Percentiles rank a stretch among this genome's conserved stretches.
These are phyloP conservation scores for Archivesica marissinica DNA, from an alignment of 1,140 invertebrate genomes.

Conservation along the genomic window DNA sequence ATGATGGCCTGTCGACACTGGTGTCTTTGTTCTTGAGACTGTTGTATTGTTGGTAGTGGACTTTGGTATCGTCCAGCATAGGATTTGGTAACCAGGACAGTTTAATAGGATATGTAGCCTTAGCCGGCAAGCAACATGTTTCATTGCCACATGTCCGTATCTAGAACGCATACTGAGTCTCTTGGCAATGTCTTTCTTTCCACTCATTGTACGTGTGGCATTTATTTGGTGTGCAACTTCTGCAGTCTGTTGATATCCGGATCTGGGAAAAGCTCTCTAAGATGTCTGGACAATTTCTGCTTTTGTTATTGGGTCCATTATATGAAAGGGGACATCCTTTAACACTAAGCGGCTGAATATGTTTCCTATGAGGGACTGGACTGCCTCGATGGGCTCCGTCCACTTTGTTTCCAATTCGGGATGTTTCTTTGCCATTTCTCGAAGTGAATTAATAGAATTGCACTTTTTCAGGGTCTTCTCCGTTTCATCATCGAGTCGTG, in stretches of 20 bases:
- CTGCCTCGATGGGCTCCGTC: neutral
- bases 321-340: neutral
- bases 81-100: neutral
- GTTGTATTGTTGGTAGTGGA: neutral
- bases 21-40: no score
- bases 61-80: neutral
- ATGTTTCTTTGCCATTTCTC: neutral
- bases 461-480: neutral
- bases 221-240: conserved; percentile 17
- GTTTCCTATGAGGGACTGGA: conserved; percentile 6
- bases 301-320: neutral
- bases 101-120: neutral
- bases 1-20: no score
- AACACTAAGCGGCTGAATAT: neutral
- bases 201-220: neutral
- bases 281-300: neutral
- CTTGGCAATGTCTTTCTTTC: conserved; percentile 1
- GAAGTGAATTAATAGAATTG: neutral
- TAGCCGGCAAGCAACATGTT: neutral
- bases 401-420: neutral
- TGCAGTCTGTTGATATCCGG: neutral
- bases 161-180: neutral
- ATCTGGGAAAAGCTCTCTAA: neutral
- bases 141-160: neutral
- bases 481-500: neutral